Base-by-base conservation (phyloP, 1,140 invertebrate genomes). In the Drosophila murphyi region DNA sequence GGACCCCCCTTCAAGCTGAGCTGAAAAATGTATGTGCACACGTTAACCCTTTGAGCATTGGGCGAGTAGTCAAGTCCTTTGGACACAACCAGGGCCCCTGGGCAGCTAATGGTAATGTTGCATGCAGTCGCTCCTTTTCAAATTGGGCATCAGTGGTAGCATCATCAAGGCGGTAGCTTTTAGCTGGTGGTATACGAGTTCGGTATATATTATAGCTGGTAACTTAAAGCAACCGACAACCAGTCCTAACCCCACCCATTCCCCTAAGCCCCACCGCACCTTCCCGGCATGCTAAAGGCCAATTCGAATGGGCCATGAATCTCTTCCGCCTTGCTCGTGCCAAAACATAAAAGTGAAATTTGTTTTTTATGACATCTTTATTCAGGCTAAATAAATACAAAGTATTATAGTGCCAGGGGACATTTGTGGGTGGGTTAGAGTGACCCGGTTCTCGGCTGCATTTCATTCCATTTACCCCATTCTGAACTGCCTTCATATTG, bases 351-450 rank as follows among this genome's bases (percentile, higher is more conserved):
- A 90, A 90, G 82, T 76, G 77, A 72, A 90, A 90, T 83, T 88
- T 78, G 77, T 88, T 90, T 90, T 90, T 90, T 90, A 90, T 90
- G 87, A 90, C 80, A 90, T 82, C 87, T 90, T 89, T 90, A 87
- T 90, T 68, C 67, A 41, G 70, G 75, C 82, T 78, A 90, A 90
- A 90, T 83, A 87, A 90, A 87, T 83, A 90, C 88, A 81, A 90
- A 83, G 75, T 89, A 88, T 88, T 65, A 72, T 65, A 51, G 68
- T 70, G 78, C 85, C 85, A 63, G 81, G 81, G 80, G 85, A 82
- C 82, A 79, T 79, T 73, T 72, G 51, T 8, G 55, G 29, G 37
- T 41, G 29, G 2, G 31, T 10, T 20, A 10, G 56, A 52, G n/a
- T 52, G 47, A 59, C 64, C 48, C 3, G 10, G 43, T 48, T 45